Conservation (phyloP, 2,113 vertebrate genomes). For the Silurus asotus region DNA sequence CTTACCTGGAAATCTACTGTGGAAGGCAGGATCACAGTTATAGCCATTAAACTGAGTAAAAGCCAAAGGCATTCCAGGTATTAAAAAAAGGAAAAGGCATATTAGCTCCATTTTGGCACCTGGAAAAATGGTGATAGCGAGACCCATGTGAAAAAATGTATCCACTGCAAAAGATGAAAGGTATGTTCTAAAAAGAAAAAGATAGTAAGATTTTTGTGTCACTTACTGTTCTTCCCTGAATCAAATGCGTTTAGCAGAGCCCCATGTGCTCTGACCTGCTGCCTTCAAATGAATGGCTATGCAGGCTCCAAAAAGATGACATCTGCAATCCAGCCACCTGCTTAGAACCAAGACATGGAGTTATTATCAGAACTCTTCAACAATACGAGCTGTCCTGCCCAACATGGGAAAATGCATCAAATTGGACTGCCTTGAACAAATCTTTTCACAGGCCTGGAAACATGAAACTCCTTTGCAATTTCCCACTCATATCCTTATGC, state of each 20-base stretch:
- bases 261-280: conserved; percentile 75
- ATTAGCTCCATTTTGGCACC: conserved; percentile 84
- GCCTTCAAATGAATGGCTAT: conserved; percentile 70
- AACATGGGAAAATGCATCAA: conserved; percentile 83
- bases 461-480: conserved; percentile 75
- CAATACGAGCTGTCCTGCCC: conserved; percentile 70
- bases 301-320: conserved; percentile 3
- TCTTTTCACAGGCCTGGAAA: conserved; percentile 86
- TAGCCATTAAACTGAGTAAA: conserved; percentile 92
- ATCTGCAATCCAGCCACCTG: conserved; percentile 48
- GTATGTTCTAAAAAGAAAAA: background rate
- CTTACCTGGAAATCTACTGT: conserved; percentile 98
- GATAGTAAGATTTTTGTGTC: background rate
- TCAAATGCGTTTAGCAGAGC: conserved; percentile 68
- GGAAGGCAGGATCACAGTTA: conserved; percentile 91
- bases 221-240: conserved; percentile 59
- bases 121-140: conserved; percentile 53
- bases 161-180: conserved; percentile 29
- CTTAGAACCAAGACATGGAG: conserved; percentile 65
- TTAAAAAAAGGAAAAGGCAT: conserved; percentile 83
- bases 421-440: conserved; percentile 81
- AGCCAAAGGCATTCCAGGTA: conserved; percentile 73
- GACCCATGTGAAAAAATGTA: background rate
- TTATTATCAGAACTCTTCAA: conserved; percentile 79
- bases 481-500: conserved; percentile 74